Evolutionary conservation across 1,140 invertebrate genomes (phyloP).

Genomic region (Nasonia giraulti): DNA sequence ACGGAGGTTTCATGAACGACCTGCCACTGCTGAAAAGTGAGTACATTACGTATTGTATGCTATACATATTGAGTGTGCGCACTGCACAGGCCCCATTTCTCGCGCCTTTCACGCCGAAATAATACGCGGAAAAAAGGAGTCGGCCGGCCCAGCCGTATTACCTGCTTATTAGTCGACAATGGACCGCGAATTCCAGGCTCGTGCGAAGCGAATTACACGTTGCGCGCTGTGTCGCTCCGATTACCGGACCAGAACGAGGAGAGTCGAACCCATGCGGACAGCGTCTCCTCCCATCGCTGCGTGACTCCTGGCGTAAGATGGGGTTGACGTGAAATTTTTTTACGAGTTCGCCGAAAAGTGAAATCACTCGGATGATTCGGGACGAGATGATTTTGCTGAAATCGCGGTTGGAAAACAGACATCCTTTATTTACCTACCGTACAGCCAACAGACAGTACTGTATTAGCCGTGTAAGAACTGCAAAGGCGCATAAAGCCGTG

Average conservation of each 20-base stretch:
- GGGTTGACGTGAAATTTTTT: neutral
- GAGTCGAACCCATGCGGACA: neutral
- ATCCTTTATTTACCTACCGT: neutral
- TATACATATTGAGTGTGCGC: too few relatives aligned
- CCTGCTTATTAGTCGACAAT: conserved; percentile 66
- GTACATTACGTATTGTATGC: conserved; percentile 65
- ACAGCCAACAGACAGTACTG: neutral
- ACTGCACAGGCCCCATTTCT: neutral
- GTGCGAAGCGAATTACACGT: conserved; percentile 25
- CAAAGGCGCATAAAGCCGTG: neutral
- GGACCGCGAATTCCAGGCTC: conserved; percentile 56
- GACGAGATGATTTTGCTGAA: too few relatives aligned
- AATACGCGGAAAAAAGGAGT: neutral
- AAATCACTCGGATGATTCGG: too few relatives aligned
- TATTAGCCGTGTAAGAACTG: neutral
- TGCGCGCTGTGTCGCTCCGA: neutral
- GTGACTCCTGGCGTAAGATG: neutral
- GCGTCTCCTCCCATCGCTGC: neutral
- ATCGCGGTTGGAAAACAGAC: neutral
- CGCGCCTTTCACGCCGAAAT: conserved; percentile 3
- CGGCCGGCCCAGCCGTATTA: conserved; percentile 48
- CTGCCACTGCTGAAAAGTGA: conserved; percentile 92
- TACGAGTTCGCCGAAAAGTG: too few relatives aligned
- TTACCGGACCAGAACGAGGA: neutral
- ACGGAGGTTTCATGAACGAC: conserved; percentile 90